Evolutionary conservation across 2,888 invertebrate species (phyloP).

Genomic region (Drosophila imparisetae): DNA sequence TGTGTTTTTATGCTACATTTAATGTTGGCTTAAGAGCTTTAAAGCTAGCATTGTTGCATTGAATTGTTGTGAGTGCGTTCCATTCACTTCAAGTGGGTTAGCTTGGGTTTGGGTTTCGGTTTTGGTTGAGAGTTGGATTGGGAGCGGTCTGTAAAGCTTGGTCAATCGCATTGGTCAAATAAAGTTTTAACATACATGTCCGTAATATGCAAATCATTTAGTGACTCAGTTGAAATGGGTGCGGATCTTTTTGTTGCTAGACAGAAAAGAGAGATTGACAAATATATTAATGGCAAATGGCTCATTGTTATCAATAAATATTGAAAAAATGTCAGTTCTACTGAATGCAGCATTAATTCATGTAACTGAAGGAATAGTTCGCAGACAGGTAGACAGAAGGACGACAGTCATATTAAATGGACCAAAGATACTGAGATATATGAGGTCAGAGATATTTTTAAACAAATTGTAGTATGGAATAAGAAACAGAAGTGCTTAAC

Average conservation of each 20-base stretch:
- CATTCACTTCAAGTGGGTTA: constrained; percentile 31
- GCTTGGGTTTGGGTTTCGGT: constrained; percentile 3
- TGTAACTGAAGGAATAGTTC: background rate
- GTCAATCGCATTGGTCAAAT: constrained; percentile 43
- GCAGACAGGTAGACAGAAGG: background rate
- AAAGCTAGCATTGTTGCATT: constrained; percentile 80
- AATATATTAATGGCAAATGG: background rate
- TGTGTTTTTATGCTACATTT: constrained; percentile 84
- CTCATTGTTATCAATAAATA: background rate
- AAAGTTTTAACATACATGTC: constrained; percentile 20
- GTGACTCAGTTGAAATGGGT: constrained; percentile 29
- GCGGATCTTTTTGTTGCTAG: background rate
- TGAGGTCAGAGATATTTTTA: background rate
- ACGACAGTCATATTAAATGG: background rate
- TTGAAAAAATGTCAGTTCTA: background rate
- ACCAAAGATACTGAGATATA: background rate
- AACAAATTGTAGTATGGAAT: background rate
- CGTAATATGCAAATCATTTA: constrained; percentile 55
- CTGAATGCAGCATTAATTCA: background rate
- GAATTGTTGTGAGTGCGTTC: constrained; percentile 51
- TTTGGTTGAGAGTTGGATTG: background rate
- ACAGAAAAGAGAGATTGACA: background rate
- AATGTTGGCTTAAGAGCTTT: constrained; percentile 84
- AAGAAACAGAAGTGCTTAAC: background rate
- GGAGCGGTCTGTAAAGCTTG: constrained; percentile 32